Evolutionary conservation across 2,888 invertebrate genomes (phyloP), one percentile per base, ranked within the genome.

Genomic region (Agrochola macilenta): DNA sequence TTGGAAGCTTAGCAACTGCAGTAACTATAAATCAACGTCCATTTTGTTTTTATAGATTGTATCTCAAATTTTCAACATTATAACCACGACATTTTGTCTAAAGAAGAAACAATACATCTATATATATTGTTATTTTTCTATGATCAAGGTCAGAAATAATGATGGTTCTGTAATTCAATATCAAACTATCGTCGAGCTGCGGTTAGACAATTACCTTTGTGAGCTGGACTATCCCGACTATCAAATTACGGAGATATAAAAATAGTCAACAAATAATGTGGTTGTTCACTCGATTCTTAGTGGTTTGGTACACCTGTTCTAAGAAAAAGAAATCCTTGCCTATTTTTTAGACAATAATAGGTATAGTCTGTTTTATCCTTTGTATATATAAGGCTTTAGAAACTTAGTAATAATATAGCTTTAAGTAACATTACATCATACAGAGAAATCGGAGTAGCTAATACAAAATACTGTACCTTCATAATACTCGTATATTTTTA

Each of bases 81-180:
- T 8, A n/a, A 20, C 11, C 5, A 65, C 20, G 52, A 69, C 52
- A 74, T 63, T 84, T 60, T 61, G 52, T 65, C 9, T 39, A 43
- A 57, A 46, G 20, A 39, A 49, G 20, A 52, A 75, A 81, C 60
- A 66, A 76, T 61, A 26, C 20, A 11, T 52, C 30, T 35, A 35
- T 35, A 30, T 35, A 43, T 43, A 63, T 54, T 70, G 52, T 39
- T 52, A 64, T 63, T 61, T 57, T 43, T 57, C 23, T 58, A 69
- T 39, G 57, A 60, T 69, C 65, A 83, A 78, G 70, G 80, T 73
- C 60, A 69, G 9, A 61, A 66, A 78, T 64, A 66, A 49, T 64
- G 60, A 75, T 80, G 54, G 61, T 82, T 65, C 58, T 74, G 75
- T 82, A 79, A 81, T 85, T 74, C 43, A 75, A 78, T 85, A 85